Conservation (phyloP, 2,888 invertebrate species). For the Cabera pusaria region DNA sequence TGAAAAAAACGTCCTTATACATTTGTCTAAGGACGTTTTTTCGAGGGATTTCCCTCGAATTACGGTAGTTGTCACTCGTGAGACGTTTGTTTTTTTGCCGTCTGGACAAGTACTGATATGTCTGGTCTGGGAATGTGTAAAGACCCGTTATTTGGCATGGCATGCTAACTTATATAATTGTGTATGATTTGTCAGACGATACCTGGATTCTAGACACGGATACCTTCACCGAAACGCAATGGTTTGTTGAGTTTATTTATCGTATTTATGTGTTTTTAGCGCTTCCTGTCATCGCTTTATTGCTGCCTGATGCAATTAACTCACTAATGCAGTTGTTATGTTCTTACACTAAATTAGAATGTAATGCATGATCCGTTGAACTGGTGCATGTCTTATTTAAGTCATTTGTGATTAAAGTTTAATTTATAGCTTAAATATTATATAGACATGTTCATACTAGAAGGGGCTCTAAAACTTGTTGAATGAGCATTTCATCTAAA, state of each 20-base stretch:
- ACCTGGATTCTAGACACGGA: constrained; percentile 80
- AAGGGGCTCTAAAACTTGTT: too few relatives aligned
- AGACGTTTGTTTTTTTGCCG: too few relatives aligned
- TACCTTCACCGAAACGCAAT: constrained; percentile 68
- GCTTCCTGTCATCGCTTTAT: constrained; percentile 48
- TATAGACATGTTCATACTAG: too few relatives aligned
- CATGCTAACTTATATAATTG: constrained; percentile 75
- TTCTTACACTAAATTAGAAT: constrained; percentile 14
- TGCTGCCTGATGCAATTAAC: constrained; percentile 43
- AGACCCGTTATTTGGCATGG: constrained; percentile 74
- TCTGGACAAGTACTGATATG: too few relatives aligned
- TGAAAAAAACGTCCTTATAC: too few relatives aligned
- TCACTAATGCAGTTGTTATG: constrained; percentile 41
- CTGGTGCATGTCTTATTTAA: constrained; percentile 5
- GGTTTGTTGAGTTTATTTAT: constrained; percentile 75
- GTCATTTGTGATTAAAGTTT: neutral
- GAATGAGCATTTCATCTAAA: too few relatives aligned
- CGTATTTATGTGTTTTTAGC: constrained; percentile 43
- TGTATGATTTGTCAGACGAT: constrained; percentile 81
- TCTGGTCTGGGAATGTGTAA: too few relatives aligned
- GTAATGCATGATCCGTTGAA: constrained; percentile 24
- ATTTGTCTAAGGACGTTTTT: too few relatives aligned
- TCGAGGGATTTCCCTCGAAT: too few relatives aligned
- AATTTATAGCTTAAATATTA: too few relatives aligned
- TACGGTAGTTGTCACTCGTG: too few relatives aligned